Evolutionary conservation across 2,797 vertebrate species (phyloP).

Genomic region (Crocodylus rhombifer): DNA sequence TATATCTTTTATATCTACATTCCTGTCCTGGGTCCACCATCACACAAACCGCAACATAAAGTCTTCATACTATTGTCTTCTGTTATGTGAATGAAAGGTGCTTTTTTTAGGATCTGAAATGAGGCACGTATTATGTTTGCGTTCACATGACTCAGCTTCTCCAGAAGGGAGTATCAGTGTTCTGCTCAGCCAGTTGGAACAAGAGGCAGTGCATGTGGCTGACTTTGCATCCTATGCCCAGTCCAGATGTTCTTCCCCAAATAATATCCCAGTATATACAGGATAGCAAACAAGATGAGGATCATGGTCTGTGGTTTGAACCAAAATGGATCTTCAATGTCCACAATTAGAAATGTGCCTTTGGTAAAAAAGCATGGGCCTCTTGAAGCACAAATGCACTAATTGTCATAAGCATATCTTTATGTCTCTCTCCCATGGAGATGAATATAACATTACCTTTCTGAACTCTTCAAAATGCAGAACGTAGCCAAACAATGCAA

Average conservation of each 20-base stretch:
- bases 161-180: background rate
- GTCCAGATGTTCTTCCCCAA: conserved; percentile 38
- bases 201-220: background rate
- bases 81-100: background rate
- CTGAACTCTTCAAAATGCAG: background rate
- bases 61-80: background rate
- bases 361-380: background rate
- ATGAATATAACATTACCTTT: background rate
- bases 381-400: background rate
- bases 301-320: background rate
- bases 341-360: background rate
- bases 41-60: background rate
- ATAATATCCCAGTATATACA: background rate
- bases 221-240: background rate
- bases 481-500: background rate
- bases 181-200: background rate
- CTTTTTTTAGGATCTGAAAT: background rate
- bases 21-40: background rate
- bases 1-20: background rate
- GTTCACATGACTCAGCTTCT: background rate
- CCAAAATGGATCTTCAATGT: conserved; percentile 15
- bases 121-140: background rate
- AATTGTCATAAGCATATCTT: background rate
- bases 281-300: background rate
- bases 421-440: background rate